phyloP scores from a whole-genome alignment of 2,113 vertebrate species.

The Chiloscyllium plagiosum region DNA sequence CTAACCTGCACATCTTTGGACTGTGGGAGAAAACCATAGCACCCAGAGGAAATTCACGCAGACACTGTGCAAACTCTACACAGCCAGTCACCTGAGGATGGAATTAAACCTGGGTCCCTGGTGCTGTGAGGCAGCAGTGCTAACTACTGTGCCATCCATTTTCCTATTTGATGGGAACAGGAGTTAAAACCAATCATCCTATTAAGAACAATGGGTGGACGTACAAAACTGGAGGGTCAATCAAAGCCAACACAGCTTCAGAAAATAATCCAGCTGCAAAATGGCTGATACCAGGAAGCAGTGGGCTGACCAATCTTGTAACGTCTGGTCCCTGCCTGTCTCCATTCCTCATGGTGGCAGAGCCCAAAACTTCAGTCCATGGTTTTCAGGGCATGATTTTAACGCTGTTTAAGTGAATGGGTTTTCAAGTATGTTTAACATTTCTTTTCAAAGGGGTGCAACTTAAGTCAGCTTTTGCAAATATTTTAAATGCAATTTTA shows the following conservation, averaged over 20 bases:
- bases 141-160: too few species aligned
- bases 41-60: too few species aligned
- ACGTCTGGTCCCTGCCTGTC: neutral
- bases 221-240: neutral
- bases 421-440: neutral
- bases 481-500: neutral
- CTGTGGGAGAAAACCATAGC: too few species aligned
- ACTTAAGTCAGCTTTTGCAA: neutral
- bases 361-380: neutral
- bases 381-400: neutral
- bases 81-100: too few species aligned
- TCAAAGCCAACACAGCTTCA: neutral
- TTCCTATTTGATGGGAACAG: neutral
- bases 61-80: too few species aligned
- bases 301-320: too few species aligned
- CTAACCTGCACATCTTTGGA: too few species aligned
- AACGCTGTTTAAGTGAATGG: neutral
- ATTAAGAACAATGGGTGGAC: neutral
- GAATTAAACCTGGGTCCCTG: too few species aligned
- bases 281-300: neutral
- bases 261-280: neutral
- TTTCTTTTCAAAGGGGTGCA: neutral
- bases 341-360: neutral
- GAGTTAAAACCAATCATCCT: neutral
- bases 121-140: too few species aligned